phyloP scores from a whole-genome alignment of 2,797 vertebrate species.

The Glossophaga mutica region DNA sequence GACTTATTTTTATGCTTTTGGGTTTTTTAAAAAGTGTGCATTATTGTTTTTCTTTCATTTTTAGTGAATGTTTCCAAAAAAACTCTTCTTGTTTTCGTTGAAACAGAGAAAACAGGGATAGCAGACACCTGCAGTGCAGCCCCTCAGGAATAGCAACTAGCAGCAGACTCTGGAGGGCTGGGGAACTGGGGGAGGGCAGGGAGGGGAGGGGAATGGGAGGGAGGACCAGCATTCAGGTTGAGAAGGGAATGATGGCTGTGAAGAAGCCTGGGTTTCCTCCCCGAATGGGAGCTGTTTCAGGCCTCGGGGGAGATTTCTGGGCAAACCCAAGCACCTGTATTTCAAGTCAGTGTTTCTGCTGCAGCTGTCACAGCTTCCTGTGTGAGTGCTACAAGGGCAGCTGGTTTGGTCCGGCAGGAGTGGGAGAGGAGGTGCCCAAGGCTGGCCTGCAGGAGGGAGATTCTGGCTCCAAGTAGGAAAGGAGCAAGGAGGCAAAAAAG shows the following conservation, averaged over 20 bases:
- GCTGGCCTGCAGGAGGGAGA: neutral
- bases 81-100: neutral
- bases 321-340: neutral
- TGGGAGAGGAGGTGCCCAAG: neutral
- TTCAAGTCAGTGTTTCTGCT: neutral
- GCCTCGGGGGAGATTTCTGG: neutral
- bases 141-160: too few species aligned
- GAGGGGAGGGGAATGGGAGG: accelerated
- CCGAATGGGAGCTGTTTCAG: accelerated
- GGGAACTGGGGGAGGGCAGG: accelerated
- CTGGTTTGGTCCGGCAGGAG: neutral
- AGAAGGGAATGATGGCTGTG: accelerated
- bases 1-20: neutral
- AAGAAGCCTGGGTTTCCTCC: neutral
- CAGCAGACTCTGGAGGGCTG: neutral
- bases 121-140: neutral
- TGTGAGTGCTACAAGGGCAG: accelerated
- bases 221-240: accelerated
- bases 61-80: slow-evolving; percentile 1
- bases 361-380: neutral
- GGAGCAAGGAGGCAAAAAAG: neutral
- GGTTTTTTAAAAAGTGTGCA: neutral
- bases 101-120: neutral
- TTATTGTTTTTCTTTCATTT: neutral
- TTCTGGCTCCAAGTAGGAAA: neutral